These are phyloP conservation scores for Tanypteryx hageni DNA, from an alignment of 2,888 invertebrate genomes.

Conservation along the genomic window DNA sequence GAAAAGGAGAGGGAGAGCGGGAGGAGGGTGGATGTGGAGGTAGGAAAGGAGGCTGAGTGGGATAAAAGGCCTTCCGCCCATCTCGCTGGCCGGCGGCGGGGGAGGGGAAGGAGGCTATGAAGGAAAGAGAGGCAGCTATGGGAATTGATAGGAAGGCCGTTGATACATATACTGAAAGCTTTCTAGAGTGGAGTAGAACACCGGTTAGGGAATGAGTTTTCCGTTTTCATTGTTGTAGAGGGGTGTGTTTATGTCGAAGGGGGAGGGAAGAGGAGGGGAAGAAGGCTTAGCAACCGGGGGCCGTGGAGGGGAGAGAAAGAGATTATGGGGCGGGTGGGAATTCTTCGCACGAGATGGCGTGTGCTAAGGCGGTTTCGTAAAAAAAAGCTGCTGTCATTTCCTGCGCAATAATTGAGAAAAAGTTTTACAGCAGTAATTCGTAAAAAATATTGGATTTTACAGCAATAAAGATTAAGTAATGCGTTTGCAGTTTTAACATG, in stretches of 20 bases:
- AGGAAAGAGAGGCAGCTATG: neutral
- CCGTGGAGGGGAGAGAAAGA: neutral
- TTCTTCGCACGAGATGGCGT: neutral
- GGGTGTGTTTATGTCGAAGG: neutral
- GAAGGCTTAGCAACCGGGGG: neutral
- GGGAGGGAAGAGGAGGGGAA: neutral
- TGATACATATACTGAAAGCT: neutral
- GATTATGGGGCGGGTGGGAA: neutral
- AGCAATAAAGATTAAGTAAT: too few species aligned
- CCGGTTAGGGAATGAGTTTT: neutral
- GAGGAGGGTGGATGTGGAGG: neutral
- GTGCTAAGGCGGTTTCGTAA: neutral
- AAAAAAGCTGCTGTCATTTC: too few species aligned
- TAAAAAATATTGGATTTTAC: too few species aligned
- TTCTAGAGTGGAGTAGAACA: neutral
- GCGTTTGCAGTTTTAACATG: too few species aligned
- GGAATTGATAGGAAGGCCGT: slow-evolving; percentile 7
- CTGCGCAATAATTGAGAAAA: too few species aligned
- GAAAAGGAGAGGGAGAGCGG: neutral
- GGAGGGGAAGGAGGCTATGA: neutral
- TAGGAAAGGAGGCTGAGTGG: neutral
- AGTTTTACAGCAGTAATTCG: too few species aligned
- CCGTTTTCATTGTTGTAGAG: neutral
- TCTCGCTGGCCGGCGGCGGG: neutral
- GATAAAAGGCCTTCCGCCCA: neutral